Percentiles rank a stretch among this genome's conserved stretches.
Evolutionary conservation across 1,140 invertebrate species (phyloP).

Genomic region (Rhynchophorus ferrugineus): DNA sequence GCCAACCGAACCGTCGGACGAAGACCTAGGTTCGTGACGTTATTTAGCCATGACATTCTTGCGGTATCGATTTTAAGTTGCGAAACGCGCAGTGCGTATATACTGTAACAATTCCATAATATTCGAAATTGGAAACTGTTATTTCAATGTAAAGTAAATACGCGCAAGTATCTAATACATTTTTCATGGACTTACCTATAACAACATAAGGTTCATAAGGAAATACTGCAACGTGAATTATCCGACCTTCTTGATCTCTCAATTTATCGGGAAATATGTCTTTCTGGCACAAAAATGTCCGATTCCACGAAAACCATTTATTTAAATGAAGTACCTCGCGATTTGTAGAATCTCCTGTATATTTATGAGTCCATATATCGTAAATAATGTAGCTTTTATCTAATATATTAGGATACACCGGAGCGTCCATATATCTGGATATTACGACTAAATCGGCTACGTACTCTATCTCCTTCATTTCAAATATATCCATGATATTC

Average conservation of each 20-base stretch:
- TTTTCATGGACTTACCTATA: conserved; percentile 30
- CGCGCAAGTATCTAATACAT: too few relatives aligned
- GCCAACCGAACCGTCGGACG: too few relatives aligned
- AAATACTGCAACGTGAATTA: conserved; percentile 26
- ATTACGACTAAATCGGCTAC: conserved; percentile 24
- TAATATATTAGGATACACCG: background rate
- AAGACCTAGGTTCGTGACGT: too few relatives aligned
- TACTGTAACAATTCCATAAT: too few relatives aligned
- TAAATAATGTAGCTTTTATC: conserved; percentile 3
- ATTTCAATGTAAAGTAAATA: too few relatives aligned
- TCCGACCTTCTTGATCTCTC: conserved; percentile 27
- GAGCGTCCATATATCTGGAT: too few relatives aligned
- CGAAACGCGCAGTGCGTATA: too few relatives aligned
- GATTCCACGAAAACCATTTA: conserved; percentile 28
- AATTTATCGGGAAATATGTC: conserved; percentile 33
- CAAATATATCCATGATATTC: conserved; percentile 21
- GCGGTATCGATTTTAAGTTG: too few relatives aligned
- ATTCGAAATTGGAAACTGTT: too few relatives aligned
- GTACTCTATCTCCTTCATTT: conserved; percentile 18
- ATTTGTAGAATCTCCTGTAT: conserved; percentile 18
- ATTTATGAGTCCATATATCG: conserved; percentile 29
- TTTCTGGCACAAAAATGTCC: conserved; percentile 20
- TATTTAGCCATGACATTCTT: too few relatives aligned
- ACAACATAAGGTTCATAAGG: conserved; percentile 31
- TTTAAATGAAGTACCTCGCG: conserved; percentile 22